These are phyloP conservation scores for Hylia prasina DNA, from an alignment of 2,113 vertebrate species.

Conservation along the genomic window DNA sequence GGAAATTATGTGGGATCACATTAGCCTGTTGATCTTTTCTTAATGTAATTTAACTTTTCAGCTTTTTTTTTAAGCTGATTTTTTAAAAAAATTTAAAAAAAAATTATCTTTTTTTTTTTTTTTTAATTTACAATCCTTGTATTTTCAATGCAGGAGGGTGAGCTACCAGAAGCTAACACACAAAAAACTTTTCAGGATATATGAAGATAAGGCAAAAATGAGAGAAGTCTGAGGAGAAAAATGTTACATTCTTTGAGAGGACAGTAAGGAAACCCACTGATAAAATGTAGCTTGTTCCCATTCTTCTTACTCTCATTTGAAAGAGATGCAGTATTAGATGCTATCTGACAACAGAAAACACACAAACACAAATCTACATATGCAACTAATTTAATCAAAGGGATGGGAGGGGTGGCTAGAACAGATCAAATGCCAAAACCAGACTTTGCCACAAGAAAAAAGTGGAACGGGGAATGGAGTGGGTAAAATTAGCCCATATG, in stretches of 20 bases:
- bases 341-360: conserved; percentile 3
- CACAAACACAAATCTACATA: background rate
- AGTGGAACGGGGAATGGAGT: background rate
- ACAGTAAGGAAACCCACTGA: background rate
- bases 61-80: no score
- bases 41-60: background rate
- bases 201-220: background rate
- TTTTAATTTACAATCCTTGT: background rate
- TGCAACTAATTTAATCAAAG: conserved; percentile 25
- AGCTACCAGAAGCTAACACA: background rate
- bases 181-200: background rate
- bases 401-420: background rate
- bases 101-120: background rate
- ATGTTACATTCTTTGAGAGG: background rate
- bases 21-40: conserved; percentile 20
- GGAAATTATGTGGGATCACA: background rate
- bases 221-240: background rate
- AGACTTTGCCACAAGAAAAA: conserved; percentile 25
- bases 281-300: background rate
- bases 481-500: background rate
- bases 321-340: background rate
- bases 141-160: background rate
- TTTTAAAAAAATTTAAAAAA: no score
- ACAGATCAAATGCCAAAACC: conserved; percentile 38
- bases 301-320: background rate